Base-by-base conservation (phyloP, 2,113 vertebrate genomes). In the Potamarius usumacintae region DNA sequence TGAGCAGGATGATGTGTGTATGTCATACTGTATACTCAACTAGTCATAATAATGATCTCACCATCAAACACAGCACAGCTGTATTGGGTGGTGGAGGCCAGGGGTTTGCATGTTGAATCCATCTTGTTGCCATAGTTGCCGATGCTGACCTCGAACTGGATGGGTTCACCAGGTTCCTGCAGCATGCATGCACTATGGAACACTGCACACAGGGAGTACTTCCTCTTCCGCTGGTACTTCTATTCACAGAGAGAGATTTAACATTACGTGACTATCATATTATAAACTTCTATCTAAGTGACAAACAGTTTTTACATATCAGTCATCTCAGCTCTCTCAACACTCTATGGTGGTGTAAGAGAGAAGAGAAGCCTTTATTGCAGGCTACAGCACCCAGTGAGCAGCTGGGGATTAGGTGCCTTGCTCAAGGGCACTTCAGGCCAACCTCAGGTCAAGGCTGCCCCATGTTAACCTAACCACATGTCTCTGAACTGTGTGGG, bases 81-180 rank as follows among this genome's bases (percentile, higher is more conserved):
- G 88, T 97, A 99, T 25, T 97, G 98, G 22, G 98, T 99, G 1
- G 98, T 99, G 2, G 98, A 99, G 9, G 98, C 96, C 93, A 99
- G 86, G 0, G 98, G 98, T 88, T 99, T 99, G 89, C 98, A 99
- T 53, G 98, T 99, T 48, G 93, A 93, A 88, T 99, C 98, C 90
- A 99, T 95, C 92, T 99, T 99, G 94, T 99, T 99, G 89, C 98
- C 98, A 1, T 99, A 99, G 94, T 99, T 99, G 15, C 98, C 98
- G 0, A 99, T 99, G 95, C 98, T 99, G 86, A 99, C 97, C 92
- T 99, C 98, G 92, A 99, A 99, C 94, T 99, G 98, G 92, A 99
- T 96, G 7, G 98, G 97, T 85, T 99, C 98, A 0, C 98, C 98
- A 0, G 97, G 95, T 65, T 99, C 98, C 82, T 97, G 97, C 77